These are phyloP conservation scores for Sus cebifrons DNA, from an alignment of 2,797 vertebrate genomes.

Conservation along the genomic window DNA sequence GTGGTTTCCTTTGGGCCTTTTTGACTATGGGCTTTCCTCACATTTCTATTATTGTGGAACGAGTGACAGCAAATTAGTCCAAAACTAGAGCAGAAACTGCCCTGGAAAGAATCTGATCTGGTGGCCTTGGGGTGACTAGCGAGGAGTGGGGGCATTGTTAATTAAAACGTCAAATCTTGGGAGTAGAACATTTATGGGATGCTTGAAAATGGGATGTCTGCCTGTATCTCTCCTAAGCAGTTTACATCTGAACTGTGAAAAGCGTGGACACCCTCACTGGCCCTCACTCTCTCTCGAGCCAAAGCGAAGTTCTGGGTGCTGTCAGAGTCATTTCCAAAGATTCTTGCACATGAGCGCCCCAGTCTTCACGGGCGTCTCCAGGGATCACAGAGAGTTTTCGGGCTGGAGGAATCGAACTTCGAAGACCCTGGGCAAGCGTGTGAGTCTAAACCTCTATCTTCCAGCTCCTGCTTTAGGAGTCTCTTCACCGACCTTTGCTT, in stretches of 20 bases:
- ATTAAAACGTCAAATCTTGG: conserved; percentile 14
- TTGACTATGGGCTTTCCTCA: not conserved
- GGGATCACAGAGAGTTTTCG: not conserved
- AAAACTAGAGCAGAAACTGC: not conserved
- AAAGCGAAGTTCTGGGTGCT: not conserved
- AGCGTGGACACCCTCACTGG: conserved; percentile 28
- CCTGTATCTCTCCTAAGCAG: conserved; percentile 26
- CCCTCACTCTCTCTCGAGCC: not conserved
- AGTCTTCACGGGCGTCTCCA: not conserved
- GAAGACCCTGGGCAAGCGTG: conserved; percentile 7
- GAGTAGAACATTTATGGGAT: conserved; percentile 19
- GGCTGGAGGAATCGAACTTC: not conserved
- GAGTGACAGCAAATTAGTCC: not conserved
- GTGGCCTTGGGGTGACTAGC: not conserved
- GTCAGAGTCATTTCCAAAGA: not conserved
- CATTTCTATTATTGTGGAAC: not conserved
- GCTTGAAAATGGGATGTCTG: conserved; percentile 30
- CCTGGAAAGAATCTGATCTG: not conserved
- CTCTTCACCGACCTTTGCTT: not conserved
- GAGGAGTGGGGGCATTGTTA: not conserved
- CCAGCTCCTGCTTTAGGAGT: not conserved
- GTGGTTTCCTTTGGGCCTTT: not conserved
- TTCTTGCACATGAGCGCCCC: not conserved
- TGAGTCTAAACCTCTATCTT: not conserved
- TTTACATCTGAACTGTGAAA: conserved; percentile 65